phyloP scores from a whole-genome alignment of 2,113 vertebrate species.

The Calyptomena viridis region DNA sequence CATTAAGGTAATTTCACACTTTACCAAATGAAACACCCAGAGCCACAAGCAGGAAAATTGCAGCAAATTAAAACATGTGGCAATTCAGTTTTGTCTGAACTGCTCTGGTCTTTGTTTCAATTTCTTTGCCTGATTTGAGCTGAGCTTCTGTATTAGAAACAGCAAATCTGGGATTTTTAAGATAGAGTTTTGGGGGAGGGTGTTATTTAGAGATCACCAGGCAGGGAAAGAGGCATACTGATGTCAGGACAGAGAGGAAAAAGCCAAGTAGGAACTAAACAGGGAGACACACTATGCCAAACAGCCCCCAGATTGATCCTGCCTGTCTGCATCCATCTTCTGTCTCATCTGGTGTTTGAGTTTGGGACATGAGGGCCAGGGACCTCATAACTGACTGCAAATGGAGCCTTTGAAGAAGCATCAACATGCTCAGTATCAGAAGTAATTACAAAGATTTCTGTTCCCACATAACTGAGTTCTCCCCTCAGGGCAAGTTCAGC shows the following conservation, averaged over 20 bases:
- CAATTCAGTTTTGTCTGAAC: not conserved
- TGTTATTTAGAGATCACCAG: not conserved
- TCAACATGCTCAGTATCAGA: not conserved
- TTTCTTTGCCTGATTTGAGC: slow-evolving; percentile 40
- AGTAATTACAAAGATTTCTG: not conserved
- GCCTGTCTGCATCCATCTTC: not conserved
- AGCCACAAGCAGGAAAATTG: not conserved
- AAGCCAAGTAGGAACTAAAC: not conserved
- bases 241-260: not conserved
- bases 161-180: not conserved
- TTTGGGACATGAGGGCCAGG: not conserved
- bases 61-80: not conserved
- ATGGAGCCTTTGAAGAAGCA: not conserved
- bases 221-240: not conserved
- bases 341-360: not conserved
- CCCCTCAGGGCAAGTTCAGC: not conserved
- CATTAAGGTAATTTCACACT: slow-evolving; percentile 70
- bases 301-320: not conserved
- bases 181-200: not conserved
- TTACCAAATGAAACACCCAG: slow-evolving; percentile 15
- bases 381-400: not conserved
- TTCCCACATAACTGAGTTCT: not conserved
- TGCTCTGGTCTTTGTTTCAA: slow-evolving; percentile 18
- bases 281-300: not conserved
- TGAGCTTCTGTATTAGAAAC: slow-evolving; percentile 43